Conservation (phyloP, 2,797 vertebrate species). For the Siniperca undulata region DNA sequence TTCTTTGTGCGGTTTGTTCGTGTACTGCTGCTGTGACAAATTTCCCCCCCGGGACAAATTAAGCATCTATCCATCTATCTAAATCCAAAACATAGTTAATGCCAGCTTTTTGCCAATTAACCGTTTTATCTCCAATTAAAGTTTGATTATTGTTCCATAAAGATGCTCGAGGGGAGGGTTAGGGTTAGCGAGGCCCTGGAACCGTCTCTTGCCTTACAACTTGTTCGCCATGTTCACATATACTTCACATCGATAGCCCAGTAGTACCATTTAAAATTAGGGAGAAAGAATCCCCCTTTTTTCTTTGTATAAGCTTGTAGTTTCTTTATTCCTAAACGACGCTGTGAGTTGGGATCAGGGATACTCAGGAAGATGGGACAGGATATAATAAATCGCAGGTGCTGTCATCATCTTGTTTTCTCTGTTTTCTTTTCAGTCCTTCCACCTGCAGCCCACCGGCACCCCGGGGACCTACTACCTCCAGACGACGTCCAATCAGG, state of each 20-base stretch:
- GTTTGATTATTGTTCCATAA: neutral
- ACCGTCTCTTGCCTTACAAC: neutral
- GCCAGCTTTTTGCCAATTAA: neutral
- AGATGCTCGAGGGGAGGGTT: neutral
- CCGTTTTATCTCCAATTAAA: neutral
- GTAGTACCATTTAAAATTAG: neutral
- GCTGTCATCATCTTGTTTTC: neutral
- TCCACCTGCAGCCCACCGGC: constrained; percentile 96
- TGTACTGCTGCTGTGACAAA: no score
- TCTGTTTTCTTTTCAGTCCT: constrained; percentile 85
- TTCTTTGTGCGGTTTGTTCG: no score
- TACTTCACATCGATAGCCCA: neutral
- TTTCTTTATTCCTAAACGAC: neutral
- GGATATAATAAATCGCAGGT: neutral
- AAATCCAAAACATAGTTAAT: neutral
- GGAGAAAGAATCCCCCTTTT: neutral
- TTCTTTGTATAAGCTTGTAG: neutral
- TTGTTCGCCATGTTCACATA: neutral
- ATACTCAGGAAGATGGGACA: neutral
- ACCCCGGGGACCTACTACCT: constrained; percentile 96
- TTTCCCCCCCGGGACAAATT: no score
- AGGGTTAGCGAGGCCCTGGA: no score
- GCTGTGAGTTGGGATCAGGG: neutral
- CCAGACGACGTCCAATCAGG: constrained; percentile 93
- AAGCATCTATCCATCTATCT: no score